phyloP scores from a whole-genome alignment of 2,113 vertebrate genomes.

The Zeus faber region DNA sequence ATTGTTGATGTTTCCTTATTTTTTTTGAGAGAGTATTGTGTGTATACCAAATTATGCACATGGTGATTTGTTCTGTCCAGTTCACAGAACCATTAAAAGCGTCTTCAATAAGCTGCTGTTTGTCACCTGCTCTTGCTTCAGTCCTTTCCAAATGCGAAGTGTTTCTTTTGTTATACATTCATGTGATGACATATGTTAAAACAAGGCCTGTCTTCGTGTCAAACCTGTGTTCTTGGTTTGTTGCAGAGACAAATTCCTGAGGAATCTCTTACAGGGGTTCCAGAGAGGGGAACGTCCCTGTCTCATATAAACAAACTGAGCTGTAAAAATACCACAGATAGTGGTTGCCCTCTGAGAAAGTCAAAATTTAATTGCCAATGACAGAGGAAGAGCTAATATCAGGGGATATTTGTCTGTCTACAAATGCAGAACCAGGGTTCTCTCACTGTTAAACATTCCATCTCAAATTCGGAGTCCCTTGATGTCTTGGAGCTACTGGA shows the following conservation, averaged over 20 bases:
- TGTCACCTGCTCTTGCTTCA: constrained; percentile 18
- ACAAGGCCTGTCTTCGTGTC: background rate
- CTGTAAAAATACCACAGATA: constrained; percentile 22
- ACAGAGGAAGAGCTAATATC: constrained; percentile 43
- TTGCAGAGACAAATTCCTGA: constrained; percentile 25
- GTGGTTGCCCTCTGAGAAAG: constrained; percentile 13
- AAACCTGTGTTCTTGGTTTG: constrained; percentile 8
- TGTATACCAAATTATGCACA: constrained; percentile 61
- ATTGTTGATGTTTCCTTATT: constrained; percentile 26
- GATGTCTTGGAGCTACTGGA: no score
- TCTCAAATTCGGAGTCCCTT: no score
- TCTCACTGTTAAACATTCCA: no score
- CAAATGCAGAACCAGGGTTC: no score
- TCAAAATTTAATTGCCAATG: constrained; percentile 22
- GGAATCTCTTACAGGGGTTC: background rate
- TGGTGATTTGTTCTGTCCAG: constrained; percentile 48
- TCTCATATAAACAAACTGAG: constrained; percentile 30
- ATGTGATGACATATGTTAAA: background rate
- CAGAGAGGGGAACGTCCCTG: background rate
- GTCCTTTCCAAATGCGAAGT: no score
- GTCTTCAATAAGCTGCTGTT: constrained; percentile 42
- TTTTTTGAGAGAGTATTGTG: constrained; percentile 35
- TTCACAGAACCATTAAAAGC: constrained; percentile 68
- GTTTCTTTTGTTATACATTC: no score
- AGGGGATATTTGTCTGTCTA: constrained; percentile 26